These are phyloP conservation scores for Orgyia antiqua DNA, from an alignment of 2,888 invertebrate species.

Conservation along the genomic window DNA sequence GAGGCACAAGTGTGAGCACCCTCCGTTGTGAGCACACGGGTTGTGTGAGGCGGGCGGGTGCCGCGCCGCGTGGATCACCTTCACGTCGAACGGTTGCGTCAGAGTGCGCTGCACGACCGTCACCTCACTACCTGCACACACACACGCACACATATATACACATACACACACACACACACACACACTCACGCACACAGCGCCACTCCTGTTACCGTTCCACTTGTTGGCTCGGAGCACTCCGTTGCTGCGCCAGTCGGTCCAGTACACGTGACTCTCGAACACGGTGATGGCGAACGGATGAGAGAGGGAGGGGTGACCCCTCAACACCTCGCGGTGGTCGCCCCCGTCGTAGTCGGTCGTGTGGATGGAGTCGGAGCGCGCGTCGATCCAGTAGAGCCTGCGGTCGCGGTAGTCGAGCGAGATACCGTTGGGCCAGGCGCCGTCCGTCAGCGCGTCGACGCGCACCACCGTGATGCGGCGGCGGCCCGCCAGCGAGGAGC, in stretches of 20 bases:
- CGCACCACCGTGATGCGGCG: slow-evolving; percentile 78
- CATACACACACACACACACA: background rate
- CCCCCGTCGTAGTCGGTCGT: slow-evolving; percentile 88
- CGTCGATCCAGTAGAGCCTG: slow-evolving; percentile 91
- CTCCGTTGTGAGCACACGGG: slow-evolving; percentile 84
- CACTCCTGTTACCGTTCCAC: slow-evolving; percentile 80
- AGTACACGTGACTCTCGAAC: slow-evolving; percentile 92
- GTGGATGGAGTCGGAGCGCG: slow-evolving; percentile 90
- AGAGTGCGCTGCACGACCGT: slow-evolving; percentile 88
- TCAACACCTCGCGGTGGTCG: slow-evolving; percentile 83
- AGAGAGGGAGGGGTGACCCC: slow-evolving; percentile 85
- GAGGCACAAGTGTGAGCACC: slow-evolving; percentile 90
- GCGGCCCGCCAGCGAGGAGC: slow-evolving; percentile 88
- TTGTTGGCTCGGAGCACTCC: slow-evolving; percentile 92
- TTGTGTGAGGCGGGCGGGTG: slow-evolving; percentile 61
- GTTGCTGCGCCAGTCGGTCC: slow-evolving; percentile 96
- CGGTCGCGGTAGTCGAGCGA: slow-evolving; percentile 84
- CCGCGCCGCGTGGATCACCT: slow-evolving; percentile 72
- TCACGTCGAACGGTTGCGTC: slow-evolving; percentile 94
- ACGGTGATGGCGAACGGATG: slow-evolving; percentile 94
- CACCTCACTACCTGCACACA: slow-evolving; percentile 78
- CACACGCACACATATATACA: slow-evolving; percentile 32
- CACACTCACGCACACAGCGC: background rate
- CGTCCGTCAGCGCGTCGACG: slow-evolving; percentile 73
- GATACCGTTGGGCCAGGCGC: slow-evolving; percentile 92